A percentile compares a stretch with the other conserved stretches of the same genome.
Conservation (phyloP, 2,888 invertebrate species). For the Netelia melanura region DNA sequence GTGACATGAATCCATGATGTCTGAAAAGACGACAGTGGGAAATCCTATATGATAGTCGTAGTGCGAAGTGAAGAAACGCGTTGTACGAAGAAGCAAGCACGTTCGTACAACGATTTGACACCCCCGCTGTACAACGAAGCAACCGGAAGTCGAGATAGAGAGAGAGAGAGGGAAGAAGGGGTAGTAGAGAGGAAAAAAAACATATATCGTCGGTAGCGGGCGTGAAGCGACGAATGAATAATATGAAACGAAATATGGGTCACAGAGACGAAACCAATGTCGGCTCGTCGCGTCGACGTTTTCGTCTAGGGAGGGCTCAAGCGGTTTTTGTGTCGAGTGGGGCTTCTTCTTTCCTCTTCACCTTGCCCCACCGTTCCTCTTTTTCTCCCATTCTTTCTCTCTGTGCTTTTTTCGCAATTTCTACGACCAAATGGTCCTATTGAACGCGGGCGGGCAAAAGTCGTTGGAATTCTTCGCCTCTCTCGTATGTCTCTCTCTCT, state of each 20-base stretch:
- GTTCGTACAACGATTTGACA: slow-evolving; percentile 31
- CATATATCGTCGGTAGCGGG: neutral
- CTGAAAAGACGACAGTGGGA: neutral
- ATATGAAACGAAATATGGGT: slow-evolving; percentile 55
- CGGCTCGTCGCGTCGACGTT: slow-evolving; percentile 42
- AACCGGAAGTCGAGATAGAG: neutral
- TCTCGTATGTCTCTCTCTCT: slow-evolving; percentile 10
- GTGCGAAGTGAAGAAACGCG: neutral
- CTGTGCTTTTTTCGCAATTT: slow-evolving; percentile 32
- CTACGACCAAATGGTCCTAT: slow-evolving; percentile 58
- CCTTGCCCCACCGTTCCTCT: neutral
- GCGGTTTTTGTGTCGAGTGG: slow-evolving; percentile 65
- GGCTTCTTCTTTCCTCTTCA: slow-evolving; percentile 6
- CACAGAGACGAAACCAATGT: slow-evolving; percentile 51
- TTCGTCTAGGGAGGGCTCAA: slow-evolving; percentile 54
- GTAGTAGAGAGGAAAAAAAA: slow-evolving; percentile 31
- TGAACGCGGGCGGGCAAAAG: slow-evolving; percentile 52
- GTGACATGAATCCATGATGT: slow-evolving; percentile 9
- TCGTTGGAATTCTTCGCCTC: slow-evolving; percentile 50
- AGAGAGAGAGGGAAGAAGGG: neutral
- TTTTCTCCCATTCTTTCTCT: slow-evolving; percentile 1
- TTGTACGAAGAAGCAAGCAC: neutral
- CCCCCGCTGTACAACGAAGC: neutral
- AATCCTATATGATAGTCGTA: neutral
- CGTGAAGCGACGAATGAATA: slow-evolving; percentile 36